Evolutionary conservation across 2,113 vertebrate species (phyloP), one percentile per base, ranked within the genome.

Genomic region (Meles meles): DNA sequence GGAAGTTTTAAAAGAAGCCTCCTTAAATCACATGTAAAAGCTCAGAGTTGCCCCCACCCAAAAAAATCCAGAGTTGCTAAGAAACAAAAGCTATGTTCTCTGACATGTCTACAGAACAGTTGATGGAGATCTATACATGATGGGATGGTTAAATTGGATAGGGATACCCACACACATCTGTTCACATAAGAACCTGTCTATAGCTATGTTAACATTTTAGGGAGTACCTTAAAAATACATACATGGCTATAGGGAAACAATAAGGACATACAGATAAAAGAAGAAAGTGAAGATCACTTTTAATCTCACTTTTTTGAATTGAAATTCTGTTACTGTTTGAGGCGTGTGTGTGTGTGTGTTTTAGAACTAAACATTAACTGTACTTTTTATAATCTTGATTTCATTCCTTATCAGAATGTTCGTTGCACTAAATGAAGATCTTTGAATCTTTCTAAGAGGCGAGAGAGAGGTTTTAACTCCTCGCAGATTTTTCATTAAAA

Each of bases 311-410:
- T 34, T 9, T 91, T 67, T 39, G 39, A 74, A 49, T 20, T 77
- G 72, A 34, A 90, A 81, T 90, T 49, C 29, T 42, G 7, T 52
- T 94, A 85, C 20, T 91, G 39, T 88, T 74, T 81, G 37, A 94
- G 52, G 25, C 7, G 7, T 29, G 4, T 37, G 9, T 87, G 10
- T 18, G 12, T 61, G 6, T 55, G 9, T 91, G 14, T 88, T 69
- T 94, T 92, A 37, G 79, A 80, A 83, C 44, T 82, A 69, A 76
- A 83, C 55, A 31, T 90, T 76, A 76, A 59, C 37, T 85, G 27
- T 89, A 86, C 42, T 96, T 90, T 44, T 89, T 42, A 79, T 93
- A 92, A 95, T 90, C 34, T 85, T 85, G 20, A 59, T 79, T 89
- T 87, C 83, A 91, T 57, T 10, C n/a, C 27, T 65, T 94, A 29